Conservation (phyloP, 2,113 vertebrate genomes). For the Dolichotis patagonum region DNA sequence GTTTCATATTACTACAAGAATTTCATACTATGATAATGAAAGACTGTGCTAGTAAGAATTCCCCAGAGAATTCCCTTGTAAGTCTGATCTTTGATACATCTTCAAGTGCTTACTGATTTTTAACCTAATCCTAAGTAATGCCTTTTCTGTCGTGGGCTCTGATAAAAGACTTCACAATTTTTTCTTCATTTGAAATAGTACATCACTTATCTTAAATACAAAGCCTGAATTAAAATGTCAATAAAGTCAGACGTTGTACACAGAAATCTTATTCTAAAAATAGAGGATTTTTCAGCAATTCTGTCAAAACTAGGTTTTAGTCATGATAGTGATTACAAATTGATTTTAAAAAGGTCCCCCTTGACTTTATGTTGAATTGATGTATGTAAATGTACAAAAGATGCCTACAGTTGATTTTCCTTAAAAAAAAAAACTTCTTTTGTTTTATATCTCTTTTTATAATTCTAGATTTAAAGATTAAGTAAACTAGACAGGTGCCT, state of each 20-base stretch:
- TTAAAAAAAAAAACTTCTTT: conserved; percentile 25
- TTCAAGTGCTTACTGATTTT: not conserved
- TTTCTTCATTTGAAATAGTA: not conserved
- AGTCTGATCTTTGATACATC: not conserved
- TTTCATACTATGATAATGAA: not conserved
- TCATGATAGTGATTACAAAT: not conserved
- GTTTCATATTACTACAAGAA: not conserved
- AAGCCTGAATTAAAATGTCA: not conserved
- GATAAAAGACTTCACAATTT: not conserved
- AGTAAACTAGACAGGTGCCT: not conserved
- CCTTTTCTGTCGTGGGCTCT: not conserved
- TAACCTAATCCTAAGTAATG: conserved; percentile 33
- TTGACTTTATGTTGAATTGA: not conserved
- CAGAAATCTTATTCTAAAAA: not conserved
- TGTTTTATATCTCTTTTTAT: not conserved
- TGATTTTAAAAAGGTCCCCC: not conserved
- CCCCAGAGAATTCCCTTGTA: not conserved
- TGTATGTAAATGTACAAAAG: not conserved
- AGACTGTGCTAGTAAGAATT: not conserved
- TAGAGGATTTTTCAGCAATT: not conserved
- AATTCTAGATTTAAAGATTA: conserved; percentile 33
- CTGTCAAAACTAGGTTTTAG: conserved; percentile 8
- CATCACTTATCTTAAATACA: not conserved
- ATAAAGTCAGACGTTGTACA: not conserved
- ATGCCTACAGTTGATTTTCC: not conserved